These are phyloP conservation scores for Cirrhinus molitorella DNA, from an alignment of 2,797 vertebrate species.

Conservation along the genomic window DNA sequence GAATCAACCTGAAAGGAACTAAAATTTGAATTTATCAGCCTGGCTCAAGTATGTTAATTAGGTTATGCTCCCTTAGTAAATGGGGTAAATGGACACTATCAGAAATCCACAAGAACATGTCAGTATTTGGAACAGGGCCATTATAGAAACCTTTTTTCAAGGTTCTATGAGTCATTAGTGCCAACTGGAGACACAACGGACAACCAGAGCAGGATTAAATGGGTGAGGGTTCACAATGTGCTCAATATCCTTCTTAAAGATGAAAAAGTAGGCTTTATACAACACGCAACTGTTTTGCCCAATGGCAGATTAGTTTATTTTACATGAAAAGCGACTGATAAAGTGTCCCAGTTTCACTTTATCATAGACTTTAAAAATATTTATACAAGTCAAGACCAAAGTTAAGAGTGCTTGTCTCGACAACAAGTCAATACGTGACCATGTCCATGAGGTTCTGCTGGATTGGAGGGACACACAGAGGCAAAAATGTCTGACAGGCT, in stretches of 20 bases:
- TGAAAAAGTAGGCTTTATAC: not conserved
- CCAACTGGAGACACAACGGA: not conserved
- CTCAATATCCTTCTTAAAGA: not conserved
- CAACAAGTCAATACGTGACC: not conserved
- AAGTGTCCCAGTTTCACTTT: conserved; percentile 23
- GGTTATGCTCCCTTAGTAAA: not conserved
- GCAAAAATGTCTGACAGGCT: conserved; percentile 40
- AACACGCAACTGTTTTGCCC: not conserved
- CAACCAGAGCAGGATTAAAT: not conserved
- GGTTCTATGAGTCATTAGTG: not conserved
- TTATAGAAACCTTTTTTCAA: not conserved
- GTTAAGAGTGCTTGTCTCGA: not conserved
- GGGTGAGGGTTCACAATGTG: not conserved
- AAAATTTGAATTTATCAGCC: not conserved
- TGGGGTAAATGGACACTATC: not conserved
- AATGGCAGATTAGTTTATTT: conserved; percentile 19
- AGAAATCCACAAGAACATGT: not conserved
- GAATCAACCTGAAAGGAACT: not conserved
- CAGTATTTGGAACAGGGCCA: not conserved
- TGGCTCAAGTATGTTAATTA: not conserved
- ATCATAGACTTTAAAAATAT: conserved; percentile 21
- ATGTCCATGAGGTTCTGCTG: not conserved
- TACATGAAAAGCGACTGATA: conserved; percentile 13
- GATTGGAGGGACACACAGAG: not conserved
- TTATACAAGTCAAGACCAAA: conserved; percentile 14